A percentile compares a stretch with the other conserved stretches of the same genome.
phyloP scores from a whole-genome alignment of 2,888 invertebrate species.

The Orchesella flavescens region DNA sequence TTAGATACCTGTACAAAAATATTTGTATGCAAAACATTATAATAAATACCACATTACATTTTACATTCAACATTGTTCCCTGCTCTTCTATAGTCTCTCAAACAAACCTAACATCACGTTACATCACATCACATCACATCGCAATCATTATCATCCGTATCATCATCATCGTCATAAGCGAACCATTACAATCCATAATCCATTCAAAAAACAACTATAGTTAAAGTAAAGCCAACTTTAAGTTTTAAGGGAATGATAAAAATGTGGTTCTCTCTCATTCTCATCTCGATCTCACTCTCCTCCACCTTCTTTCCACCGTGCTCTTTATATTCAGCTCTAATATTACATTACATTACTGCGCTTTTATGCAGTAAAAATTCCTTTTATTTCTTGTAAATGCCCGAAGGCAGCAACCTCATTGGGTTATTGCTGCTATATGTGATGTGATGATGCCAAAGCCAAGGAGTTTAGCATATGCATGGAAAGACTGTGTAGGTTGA shows the following conservation, averaged over 20 bases:
- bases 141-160: background rate
- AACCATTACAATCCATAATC: background rate
- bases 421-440: background rate
- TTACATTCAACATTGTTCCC: background rate
- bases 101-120: no score
- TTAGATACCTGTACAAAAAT: conserved; percentile 10
- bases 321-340: conserved; percentile 1
- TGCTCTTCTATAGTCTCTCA: no score
- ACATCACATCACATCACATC: no score
- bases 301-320: no score
- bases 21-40: conserved; percentile 8
- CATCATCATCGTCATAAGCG: background rate
- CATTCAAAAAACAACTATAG: background rate
- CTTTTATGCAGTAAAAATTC: conserved; percentile 5
- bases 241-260: background rate
- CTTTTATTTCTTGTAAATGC: conserved; percentile 12
- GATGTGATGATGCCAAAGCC: background rate
- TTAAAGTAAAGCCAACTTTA: background rate
- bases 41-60: background rate
- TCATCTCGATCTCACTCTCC: background rate
- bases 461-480: background rate
- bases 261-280: no score
- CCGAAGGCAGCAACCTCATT: conserved; percentile 10
- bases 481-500: background rate
- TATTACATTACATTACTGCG: background rate